Evolutionary conservation across 2,797 vertebrate genomes (phyloP), one percentile per base, ranked within the genome.

Genomic region (Melopsittacus undulatus): DNA sequence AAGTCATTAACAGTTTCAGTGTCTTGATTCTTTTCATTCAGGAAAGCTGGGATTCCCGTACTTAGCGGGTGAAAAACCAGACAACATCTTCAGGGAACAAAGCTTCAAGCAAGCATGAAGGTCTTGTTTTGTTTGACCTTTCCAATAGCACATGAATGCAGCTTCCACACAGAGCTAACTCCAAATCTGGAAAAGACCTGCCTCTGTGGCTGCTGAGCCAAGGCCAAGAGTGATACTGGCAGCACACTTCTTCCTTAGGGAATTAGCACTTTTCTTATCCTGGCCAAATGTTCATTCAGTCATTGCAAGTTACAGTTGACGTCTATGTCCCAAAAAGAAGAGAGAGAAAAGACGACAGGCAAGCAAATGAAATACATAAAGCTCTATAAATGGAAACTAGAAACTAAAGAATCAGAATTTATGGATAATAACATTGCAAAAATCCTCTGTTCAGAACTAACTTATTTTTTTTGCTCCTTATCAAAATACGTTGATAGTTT

Each of bases 191-290:
- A 82, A 94, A 91, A 90, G 63, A 56, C 87, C 83, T 27, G 22
- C 63, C 74, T 95, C 83, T 94, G 67, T 82, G 87, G 87, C 77
- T 91, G 82, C 57, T 89, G 92, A 89, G 72, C 42, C 30, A 57
- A 68, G 64, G 72, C 82, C 95, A 96, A 82, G 89, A 83, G 89
- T 86, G 87, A 94, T 95, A 95, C 70, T 91, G 91, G 67, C 89
- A 94, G 89, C 85, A 94, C 67, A 89, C 51, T 90, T 66, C 79
- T 94, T 96, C 89, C 94, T 86, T 14, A 3, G 89, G 85, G 85
- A 94, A 91, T 92, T 64, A 82, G 77, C 67, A 67, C 89, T 84
- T 96, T 51, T 56, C 59, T 81, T 89, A 76, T 52, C 69, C 87
- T 84, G 43, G 67, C 77, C 43, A 94, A 94, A 88, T 59, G 11